Base-by-base conservation (phyloP, 2,797 vertebrate genomes). In the Pseudopleuronectes americanus region DNA sequence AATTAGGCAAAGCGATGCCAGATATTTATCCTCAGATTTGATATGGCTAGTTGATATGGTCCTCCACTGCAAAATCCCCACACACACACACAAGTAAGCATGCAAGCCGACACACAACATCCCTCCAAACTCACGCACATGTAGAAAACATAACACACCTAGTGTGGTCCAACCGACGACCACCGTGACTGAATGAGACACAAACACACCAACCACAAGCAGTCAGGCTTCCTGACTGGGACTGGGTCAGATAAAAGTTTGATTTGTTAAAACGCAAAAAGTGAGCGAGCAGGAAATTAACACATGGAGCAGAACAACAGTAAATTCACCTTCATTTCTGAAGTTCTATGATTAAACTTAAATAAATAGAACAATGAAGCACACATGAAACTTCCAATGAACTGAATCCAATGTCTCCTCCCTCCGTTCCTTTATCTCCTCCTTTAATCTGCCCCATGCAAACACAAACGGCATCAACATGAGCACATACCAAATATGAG, bases 1-100 rank as follows among this genome's bases (percentile, higher is more conserved):
- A 92, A 93, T 93, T 91, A 89, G 87, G 79, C 91, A 90, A 86
- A 87, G 77, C 87, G 6, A 66, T 83, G 79, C 56, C 73, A 71
- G 74, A 81, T 84, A 87, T 89, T 91, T 89, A 81, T 84, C 75
- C 75, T 76, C 80, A 60, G 71, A 84, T 85, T 88, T 84, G 78
- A 88, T 81, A 82, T 73, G 85, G 72, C 68, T 70, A 75, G 52
- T 77, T 84, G 81, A 84, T 74, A 63, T 10, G 52, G 64, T 68
- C 52, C 64, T 77, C 63, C 4, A 19, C 53, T 28, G 58, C 64
- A 48, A 68, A 26, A n/a, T 58, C 26, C 22, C 58, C 65, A 70
- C 74, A 63, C 62, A 26, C 22, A 68, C 65, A 68, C 74, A 63
- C 43, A 36, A 13, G 4, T 5, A 48, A 72, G 85, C 74, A 84